Conservation (phyloP, 2,113 vertebrate species). For the Tricholaema leucomelas region DNA sequence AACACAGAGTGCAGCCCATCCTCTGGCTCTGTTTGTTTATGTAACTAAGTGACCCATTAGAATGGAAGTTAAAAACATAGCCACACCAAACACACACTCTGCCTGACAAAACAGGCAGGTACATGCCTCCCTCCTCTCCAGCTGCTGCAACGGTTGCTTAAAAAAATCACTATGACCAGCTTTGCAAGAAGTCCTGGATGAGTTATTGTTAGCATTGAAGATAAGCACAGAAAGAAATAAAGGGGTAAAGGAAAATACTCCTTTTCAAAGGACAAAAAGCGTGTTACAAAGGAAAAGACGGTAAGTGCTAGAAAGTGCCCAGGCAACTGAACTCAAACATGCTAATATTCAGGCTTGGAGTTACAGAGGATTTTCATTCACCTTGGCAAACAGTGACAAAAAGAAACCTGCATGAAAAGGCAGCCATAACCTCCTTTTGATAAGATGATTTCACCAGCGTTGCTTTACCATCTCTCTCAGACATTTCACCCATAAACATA, state of each 20-base stretch:
- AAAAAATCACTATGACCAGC: background rate
- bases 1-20: background rate
- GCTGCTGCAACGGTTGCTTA: background rate
- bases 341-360: background rate
- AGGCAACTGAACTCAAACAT: background rate
- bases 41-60: constrained; percentile 37
- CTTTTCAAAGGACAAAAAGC: background rate
- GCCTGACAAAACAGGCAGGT: constrained; percentile 48
- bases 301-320: background rate
- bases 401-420: background rate
- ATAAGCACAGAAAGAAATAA: background rate
- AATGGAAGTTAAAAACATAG: constrained; percentile 4
- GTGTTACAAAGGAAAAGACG: background rate
- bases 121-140: background rate
- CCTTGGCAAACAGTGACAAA: background rate
- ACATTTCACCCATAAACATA: background rate
- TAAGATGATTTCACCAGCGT: background rate
- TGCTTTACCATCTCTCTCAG: background rate
- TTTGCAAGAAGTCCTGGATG: background rate
- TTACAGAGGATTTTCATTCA: background rate
- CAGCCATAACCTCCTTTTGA: background rate
- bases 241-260: background rate
- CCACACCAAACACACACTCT: constrained; percentile 26
- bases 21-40: constrained; percentile 50
- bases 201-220: background rate